A percentile compares a stretch with the other conserved stretches of the same genome.
Conservation (phyloP, 2,888 invertebrate species). For the Didymodactylos carnosus region DNA sequence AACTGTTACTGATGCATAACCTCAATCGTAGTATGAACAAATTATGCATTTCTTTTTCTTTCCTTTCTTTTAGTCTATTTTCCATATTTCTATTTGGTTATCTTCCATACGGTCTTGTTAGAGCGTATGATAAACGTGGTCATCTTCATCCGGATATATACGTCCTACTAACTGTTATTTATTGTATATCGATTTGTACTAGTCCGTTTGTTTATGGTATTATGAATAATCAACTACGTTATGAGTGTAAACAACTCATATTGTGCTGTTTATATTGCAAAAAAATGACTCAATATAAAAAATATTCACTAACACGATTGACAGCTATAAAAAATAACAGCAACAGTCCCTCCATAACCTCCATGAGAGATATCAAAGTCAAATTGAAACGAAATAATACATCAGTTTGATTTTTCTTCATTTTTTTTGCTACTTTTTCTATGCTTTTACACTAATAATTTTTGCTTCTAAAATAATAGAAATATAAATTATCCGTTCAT, state of each 20-base stretch:
- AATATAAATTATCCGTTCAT: no score
- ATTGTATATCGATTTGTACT: slow-evolving; percentile 8
- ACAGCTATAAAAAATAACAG: no score
- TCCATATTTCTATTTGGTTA: slow-evolving; percentile 12
- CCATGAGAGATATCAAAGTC: background rate
- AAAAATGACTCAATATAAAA: background rate
- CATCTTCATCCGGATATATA: slow-evolving; percentile 13
- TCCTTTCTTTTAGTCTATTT: no score
- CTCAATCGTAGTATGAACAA: no score
- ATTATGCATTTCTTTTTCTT: no score
- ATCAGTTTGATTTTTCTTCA: no score
- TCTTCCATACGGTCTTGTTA: slow-evolving; percentile 6
- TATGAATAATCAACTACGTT: slow-evolving; percentile 11
- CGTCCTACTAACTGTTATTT: slow-evolving; percentile 10
- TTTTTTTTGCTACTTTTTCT: no score
- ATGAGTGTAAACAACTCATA: background rate
- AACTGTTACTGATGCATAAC: no score
- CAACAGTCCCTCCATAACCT: background rate
- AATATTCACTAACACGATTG: background rate
- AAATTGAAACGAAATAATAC: background rate
- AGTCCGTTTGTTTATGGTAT: slow-evolving; percentile 12
- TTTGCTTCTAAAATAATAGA: no score
- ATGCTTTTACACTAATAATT: no score
- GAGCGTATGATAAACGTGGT: slow-evolving; percentile 2
- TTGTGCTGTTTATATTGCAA: background rate